These are phyloP conservation scores for Thecocarcelia acutangulata DNA, from an alignment of 2,888 invertebrate genomes.

Conservation along the genomic window DNA sequence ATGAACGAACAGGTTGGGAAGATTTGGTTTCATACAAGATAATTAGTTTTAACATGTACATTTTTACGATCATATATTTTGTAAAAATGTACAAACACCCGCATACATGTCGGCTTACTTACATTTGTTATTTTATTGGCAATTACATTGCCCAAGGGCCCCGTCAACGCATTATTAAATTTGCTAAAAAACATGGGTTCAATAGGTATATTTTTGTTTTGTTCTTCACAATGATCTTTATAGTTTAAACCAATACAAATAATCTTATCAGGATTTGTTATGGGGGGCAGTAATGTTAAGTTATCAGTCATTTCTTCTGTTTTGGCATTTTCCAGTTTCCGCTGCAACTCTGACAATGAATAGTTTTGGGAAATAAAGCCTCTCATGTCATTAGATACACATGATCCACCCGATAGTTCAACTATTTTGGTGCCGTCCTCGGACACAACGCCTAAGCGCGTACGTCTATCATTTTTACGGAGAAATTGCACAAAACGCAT, in stretches of 20 bases:
- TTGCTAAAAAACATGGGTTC: conserved; percentile 94
- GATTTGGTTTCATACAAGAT: no score
- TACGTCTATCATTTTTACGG: conserved; percentile 83
- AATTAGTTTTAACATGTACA: no score
- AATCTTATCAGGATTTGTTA: conserved; percentile 91
- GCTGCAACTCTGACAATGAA: conserved; percentile 77
- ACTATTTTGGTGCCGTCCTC: conserved; percentile 86
- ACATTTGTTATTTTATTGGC: conserved; percentile 85
- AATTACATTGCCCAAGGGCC: conserved; percentile 86
- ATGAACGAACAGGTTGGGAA: no score
- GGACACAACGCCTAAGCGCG: conserved; percentile 86
- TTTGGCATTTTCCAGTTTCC: conserved; percentile 66
- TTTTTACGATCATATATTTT: no score
- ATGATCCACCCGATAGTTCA: conserved; percentile 82
- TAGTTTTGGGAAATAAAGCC: conserved; percentile 81
- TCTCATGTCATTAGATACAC: conserved; percentile 81
- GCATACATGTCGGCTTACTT: conserved; percentile 72
- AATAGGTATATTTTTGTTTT: conserved; percentile 86
- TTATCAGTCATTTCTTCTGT: conserved; percentile 71
- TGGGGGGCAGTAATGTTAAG: conserved; percentile 84
- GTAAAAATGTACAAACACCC: no score
- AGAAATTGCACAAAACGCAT: conserved; percentile 89
- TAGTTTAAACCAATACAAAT: conserved; percentile 94
- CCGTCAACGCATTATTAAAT: conserved; percentile 89
- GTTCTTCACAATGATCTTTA: conserved; percentile 91